phyloP scores from a whole-genome alignment of 2,113 vertebrate species.

The Callipepla californica region DNA sequence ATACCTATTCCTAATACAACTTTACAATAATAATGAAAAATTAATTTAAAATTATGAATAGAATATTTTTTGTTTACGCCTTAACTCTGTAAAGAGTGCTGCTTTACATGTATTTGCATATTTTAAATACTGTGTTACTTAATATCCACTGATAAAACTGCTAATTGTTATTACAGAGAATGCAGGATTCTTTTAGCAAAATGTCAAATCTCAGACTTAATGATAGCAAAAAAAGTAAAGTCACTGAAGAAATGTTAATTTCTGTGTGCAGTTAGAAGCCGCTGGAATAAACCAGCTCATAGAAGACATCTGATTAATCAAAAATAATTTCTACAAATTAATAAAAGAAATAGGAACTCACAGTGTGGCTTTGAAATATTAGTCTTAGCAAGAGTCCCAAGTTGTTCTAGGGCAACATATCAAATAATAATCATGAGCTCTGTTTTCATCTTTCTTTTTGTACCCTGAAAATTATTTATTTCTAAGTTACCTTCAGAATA shows the following conservation, averaged over 20 bases:
- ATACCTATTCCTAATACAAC: background rate
- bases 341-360: background rate
- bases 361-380: conserved; percentile 6
- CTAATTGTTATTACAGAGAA: background rate
- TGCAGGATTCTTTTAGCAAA: background rate
- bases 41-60: background rate
- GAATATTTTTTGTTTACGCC: background rate
- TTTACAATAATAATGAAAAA: background rate
- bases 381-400: background rate
- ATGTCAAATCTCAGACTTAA: background rate
- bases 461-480: background rate
- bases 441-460: background rate
- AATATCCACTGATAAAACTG: background rate
- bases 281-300: background rate
- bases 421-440: background rate
- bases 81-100: background rate
- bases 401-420: background rate
- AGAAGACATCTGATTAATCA: background rate
- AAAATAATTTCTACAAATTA: background rate
- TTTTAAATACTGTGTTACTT: background rate
- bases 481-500: background rate
- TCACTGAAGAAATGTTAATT: background rate
- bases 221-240: background rate
- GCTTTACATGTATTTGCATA: conserved; percentile 3
- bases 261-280: background rate